Base-by-base conservation (phyloP, 92 coral and sea anemone genomes). In the Palythoa grandis region DNA sequence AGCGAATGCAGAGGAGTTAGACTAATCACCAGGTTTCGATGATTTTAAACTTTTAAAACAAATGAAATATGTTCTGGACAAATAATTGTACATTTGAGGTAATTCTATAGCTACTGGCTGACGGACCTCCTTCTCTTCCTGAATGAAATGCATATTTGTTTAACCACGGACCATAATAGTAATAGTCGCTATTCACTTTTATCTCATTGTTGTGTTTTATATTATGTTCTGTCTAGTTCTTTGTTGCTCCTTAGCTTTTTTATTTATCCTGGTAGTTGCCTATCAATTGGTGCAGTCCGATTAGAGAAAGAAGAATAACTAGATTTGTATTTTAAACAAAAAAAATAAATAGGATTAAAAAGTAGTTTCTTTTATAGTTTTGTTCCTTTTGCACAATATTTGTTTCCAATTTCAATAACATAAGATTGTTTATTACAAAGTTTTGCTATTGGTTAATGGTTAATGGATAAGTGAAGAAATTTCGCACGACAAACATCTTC, bases 21-120 rank as follows among this genome's bases (percentile, higher is more conserved):
- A 24, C 58, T 25, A 25, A 53, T 24, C 50, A 23, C 10, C 14
- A 67, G 11, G n/a, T 47, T 48, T 66, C 16, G 22, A 14, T 29
- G 57, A 11, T 40, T 80, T 66, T 13, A 15, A 61, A 70, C 7
- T 52, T n/a, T 24, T 40, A 8, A 40, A 67, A 23, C 17, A 47
- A 67, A 19, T n/a, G 35, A 47, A 56, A 37, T 37, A 24, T 2
- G 38, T 20, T 65, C 40, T 29, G 70, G 11, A 66, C 47, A 39
- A 79, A 23, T 79, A 40, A 79, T 60, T 60, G 57, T 53, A 78
- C 71, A 29, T 78, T 78, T 35, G 66, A 78, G 72, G 72, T 60
- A 78, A 78, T 60, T 78, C 83, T 61, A 60, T 38, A 7, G 61
- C 19, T 56, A 60, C 29, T 70, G 58, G 14, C 50, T 48, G 16